Conservation (phyloP, 1,140 invertebrate genomes). For the Parapsyche elsis region DNA sequence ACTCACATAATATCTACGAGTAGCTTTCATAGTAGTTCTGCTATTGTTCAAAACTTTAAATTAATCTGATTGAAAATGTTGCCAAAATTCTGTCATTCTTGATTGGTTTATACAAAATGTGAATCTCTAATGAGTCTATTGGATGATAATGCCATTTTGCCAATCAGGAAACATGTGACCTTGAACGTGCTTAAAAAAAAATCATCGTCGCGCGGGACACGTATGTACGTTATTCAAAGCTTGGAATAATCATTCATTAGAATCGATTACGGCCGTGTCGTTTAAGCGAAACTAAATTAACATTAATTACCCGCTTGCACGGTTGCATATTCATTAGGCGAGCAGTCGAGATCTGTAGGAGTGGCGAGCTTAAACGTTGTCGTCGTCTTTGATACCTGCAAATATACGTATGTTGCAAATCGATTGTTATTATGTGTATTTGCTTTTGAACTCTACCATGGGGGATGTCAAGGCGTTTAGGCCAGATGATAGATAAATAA, state of each 20-base stretch:
- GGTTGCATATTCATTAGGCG: not conserved
- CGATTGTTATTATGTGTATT: conserved; percentile 8
- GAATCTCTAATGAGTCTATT: no score
- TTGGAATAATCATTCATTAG: not conserved
- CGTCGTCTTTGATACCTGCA: not conserved
- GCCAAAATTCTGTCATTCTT: no score
- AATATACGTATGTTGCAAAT: not conserved
- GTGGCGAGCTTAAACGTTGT: not conserved
- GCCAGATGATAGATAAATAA: conserved; percentile 17
- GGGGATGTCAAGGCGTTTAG: conserved; percentile 41
- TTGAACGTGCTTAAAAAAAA: not conserved
- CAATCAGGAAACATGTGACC: not conserved
- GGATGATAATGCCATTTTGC: no score
- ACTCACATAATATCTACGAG: no score
- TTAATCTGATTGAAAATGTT: no score
- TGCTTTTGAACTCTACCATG: conserved; percentile 39
- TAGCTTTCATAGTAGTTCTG: no score
- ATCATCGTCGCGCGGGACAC: not conserved
- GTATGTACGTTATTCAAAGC: not conserved
- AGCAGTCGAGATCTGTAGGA: not conserved
- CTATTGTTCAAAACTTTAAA: no score
- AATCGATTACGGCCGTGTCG: not conserved
- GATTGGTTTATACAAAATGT: no score
- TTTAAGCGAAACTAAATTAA: conserved; percentile 23
- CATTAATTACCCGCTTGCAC: conserved; percentile 3